phyloP scores from a whole-genome alignment of 2,113 vertebrate species.

The Hippocampus comes region DNA sequence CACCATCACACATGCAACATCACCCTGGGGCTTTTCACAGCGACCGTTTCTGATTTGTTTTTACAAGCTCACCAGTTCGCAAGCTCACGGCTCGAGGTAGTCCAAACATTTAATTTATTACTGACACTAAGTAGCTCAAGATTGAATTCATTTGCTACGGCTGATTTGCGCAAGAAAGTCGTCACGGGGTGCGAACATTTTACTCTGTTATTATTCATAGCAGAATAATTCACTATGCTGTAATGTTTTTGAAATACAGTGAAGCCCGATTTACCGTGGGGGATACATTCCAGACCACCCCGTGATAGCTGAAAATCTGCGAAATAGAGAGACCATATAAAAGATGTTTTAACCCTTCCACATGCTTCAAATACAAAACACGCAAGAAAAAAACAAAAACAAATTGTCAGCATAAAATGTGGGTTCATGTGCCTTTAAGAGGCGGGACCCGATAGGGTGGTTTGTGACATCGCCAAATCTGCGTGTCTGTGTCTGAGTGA shows the following conservation, averaged over 20 bases:
- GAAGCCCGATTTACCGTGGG: not conserved
- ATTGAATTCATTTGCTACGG: not conserved
- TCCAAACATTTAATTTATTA: not conserved
- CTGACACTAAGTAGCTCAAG: not conserved
- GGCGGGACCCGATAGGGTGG: too few relatives aligned
- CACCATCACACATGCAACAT: slow-evolving; percentile 72
- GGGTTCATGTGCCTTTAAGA: too few relatives aligned
- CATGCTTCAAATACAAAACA: too few relatives aligned
- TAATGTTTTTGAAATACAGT: not conserved
- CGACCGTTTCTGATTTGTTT: slow-evolving; percentile 8
- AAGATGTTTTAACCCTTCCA: too few relatives aligned
- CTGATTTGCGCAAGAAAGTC: not conserved
- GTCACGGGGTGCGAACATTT: not conserved
- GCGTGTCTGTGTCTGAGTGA: too few relatives aligned
- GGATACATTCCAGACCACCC: not conserved
- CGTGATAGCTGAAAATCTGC: not conserved
- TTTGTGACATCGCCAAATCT: too few relatives aligned
- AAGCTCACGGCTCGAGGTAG: not conserved
- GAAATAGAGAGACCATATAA: too few relatives aligned
- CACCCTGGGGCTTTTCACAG: slow-evolving; percentile 10
- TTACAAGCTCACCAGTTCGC: not conserved
- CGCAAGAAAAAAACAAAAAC: too few relatives aligned
- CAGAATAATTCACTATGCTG: not conserved
- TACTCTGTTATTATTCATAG: not conserved
- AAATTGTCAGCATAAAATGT: too few relatives aligned